phyloP scores from a whole-genome alignment of 2,113 vertebrate genomes.

The Xiphophorus couchianus region DNA sequence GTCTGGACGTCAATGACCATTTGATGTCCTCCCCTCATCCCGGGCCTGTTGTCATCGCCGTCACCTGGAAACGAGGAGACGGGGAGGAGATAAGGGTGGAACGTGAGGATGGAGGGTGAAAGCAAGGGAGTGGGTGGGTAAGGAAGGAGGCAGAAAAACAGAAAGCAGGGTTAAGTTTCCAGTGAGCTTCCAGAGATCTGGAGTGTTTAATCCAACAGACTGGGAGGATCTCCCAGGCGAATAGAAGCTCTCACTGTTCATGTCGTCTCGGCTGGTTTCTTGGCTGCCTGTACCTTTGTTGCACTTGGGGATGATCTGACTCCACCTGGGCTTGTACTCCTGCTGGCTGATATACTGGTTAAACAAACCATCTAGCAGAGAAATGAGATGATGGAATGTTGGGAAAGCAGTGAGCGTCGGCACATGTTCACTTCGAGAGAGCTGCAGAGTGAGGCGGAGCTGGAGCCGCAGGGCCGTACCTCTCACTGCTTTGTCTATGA shows the following conservation, averaged over 20 bases:
- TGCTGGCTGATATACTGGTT: conserved; percentile 99
- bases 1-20: conserved; percentile 99
- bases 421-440: not conserved
- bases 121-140: not conserved
- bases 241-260: conserved; percentile 68
- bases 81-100: conserved; percentile 6
- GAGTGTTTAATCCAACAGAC: conserved; percentile 16
- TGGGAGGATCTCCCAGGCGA: conserved; percentile 7
- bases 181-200: not conserved
- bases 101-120: not conserved
- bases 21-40: conserved; percentile 98
- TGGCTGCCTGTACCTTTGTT: conserved; percentile 88
- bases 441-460: no score
- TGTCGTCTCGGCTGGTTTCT: conserved; percentile 71
- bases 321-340: conserved; percentile 98
- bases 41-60: conserved; percentile 93
- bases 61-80: conserved; percentile 81
- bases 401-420: not conserved
- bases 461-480: conserved; percentile 74
- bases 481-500: conserved; percentile 97
- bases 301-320: conserved; percentile 97
- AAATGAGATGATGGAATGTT: conserved; percentile 23
- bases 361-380: conserved; percentile 89
- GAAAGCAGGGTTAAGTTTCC: conserved; percentile 3
- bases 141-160: not conserved